phyloP scores from a whole-genome alignment of 2,113 vertebrate species.

The Pachyramphus minor region DNA sequence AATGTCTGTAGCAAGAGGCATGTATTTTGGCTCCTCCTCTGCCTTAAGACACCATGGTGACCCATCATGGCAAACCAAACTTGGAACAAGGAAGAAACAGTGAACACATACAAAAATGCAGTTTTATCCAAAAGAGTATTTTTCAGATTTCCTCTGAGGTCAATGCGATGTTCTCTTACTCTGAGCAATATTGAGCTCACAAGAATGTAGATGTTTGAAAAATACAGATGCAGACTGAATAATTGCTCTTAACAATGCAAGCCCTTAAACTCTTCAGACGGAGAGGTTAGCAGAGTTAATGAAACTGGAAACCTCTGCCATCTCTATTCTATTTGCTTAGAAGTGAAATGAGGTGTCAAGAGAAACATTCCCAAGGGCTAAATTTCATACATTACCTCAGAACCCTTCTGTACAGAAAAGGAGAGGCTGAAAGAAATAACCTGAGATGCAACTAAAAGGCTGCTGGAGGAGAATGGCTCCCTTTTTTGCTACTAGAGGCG shows the following conservation, averaged over 20 bases:
- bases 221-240: not conserved
- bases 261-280: not conserved
- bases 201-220: not conserved
- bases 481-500: not conserved
- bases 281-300: not conserved
- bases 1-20: not conserved
- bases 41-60: not conserved
- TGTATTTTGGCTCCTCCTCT: not conserved
- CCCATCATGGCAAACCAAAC: not conserved
- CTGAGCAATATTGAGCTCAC: not conserved
- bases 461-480: not conserved
- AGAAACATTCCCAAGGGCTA: not conserved
- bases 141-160: not conserved
- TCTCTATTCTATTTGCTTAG: not conserved
- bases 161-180: not conserved
- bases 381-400: not conserved
- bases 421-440: not conserved
- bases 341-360: not conserved
- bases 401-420: not conserved
- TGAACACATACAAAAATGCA: not conserved
- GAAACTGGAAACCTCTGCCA: not conserved
- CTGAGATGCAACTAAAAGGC: not conserved
- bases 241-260: not conserved
- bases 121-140: constrained; percentile 5
- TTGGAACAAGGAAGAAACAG: not conserved